Evolutionary conservation across 2,888 invertebrate genomes (phyloP).

Genomic region (Chloromyia formosa): DNA sequence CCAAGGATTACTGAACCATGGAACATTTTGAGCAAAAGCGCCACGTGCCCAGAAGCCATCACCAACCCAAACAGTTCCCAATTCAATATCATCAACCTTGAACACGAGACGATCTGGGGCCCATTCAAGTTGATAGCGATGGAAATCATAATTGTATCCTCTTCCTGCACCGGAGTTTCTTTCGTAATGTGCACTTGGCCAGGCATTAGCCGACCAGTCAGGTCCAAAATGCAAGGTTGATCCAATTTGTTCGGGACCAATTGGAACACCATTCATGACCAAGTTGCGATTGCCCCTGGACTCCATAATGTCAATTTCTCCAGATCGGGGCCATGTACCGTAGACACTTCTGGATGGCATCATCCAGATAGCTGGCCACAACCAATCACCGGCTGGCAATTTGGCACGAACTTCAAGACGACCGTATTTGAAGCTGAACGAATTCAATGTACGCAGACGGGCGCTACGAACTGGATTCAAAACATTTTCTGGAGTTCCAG

Average conservation of each 20-base stretch:
- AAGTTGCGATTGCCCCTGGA: slow-evolving; percentile 71
- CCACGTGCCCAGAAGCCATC: slow-evolving; percentile 75
- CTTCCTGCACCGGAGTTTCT: slow-evolving; percentile 49
- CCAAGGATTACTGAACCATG: slow-evolving; percentile 47
- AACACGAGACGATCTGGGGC: slow-evolving; percentile 62
- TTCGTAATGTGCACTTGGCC: slow-evolving; percentile 61
- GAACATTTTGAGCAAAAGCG: slow-evolving; percentile 55
- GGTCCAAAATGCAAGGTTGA: slow-evolving; percentile 77
- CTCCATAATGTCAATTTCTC: slow-evolving; percentile 77
- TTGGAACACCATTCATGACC: slow-evolving; percentile 65
- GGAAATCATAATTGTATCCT: slow-evolving; percentile 63
- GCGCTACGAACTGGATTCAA: slow-evolving; percentile 76
- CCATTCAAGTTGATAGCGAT: slow-evolving; percentile 75
- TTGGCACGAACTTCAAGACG: slow-evolving; percentile 72
- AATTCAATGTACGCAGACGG: slow-evolving; percentile 69
- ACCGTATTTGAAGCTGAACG: slow-evolving; percentile 74
- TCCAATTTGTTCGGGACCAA: slow-evolving; percentile 69
- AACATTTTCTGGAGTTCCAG: slow-evolving; percentile 65
- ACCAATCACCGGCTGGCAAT: slow-evolving; percentile 77
- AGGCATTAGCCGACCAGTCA: slow-evolving; percentile 66
- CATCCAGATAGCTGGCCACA: slow-evolving; percentile 71
- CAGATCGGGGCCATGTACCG: slow-evolving; percentile 76
- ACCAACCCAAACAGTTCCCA: slow-evolving; percentile 65
- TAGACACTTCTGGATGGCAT: slow-evolving; percentile 72
- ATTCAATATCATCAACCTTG: slow-evolving; percentile 65